A percentile compares a stretch with the other conserved stretches of the same genome.
phyloP scores from a whole-genome alignment of 2,113 vertebrate species.

The Rhinoderma darwinii region DNA sequence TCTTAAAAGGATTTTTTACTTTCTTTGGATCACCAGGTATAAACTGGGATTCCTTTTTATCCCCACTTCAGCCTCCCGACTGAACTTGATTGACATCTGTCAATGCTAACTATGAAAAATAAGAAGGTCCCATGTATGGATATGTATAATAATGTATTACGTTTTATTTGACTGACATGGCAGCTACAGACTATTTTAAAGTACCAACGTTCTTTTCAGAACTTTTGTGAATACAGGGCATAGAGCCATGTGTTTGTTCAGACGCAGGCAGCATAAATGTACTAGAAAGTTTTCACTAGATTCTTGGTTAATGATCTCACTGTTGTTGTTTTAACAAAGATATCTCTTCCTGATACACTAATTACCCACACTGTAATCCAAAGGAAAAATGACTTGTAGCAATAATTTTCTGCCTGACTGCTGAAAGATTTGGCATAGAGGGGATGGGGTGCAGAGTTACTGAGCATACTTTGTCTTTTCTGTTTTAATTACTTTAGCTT shows the following conservation, averaged over 20 bases:
- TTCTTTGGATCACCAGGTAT: no score
- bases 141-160: no score
- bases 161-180: no score
- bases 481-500: constrained; percentile 63
- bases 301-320: constrained; percentile 61
- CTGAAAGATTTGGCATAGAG: constrained; percentile 62
- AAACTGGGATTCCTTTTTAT: no score
- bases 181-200: no score
- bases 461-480: constrained; percentile 61
- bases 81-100: no score
- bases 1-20: no score
- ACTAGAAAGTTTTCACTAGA: constrained; percentile 55
- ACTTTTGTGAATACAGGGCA: neutral
- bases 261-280: constrained; percentile 14
- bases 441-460: constrained; percentile 61
- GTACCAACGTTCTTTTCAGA: neutral
- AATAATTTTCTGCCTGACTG: constrained; percentile 32
- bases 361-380: constrained; percentile 58
- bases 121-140: no score
- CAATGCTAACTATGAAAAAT: no score
- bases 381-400: constrained; percentile 55
- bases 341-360: constrained; percentile 58
- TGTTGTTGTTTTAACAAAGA: constrained; percentile 61
- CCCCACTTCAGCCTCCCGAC: no score
- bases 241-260: constrained; percentile 3